These are phyloP conservation scores for Cyaniris semiargus DNA, from an alignment of 2,888 invertebrate species.

Conservation along the genomic window DNA sequence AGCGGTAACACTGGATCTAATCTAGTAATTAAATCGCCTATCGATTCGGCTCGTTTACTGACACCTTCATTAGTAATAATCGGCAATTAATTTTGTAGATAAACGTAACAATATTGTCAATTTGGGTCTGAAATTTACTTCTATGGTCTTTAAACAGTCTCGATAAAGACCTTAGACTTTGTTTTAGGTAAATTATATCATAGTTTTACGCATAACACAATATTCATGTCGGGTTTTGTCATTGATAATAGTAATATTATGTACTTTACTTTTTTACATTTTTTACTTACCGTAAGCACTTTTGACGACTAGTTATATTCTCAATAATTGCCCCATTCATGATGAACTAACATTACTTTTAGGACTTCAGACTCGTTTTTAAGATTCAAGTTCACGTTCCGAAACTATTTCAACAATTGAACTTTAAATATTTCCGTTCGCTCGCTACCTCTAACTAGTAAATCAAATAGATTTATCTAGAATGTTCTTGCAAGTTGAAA, in stretches of 20 bases:
- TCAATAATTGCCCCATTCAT: too few relatives aligned
- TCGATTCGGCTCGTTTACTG: background rate
- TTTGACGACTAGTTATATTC: too few relatives aligned
- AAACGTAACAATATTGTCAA: constrained; percentile 8
- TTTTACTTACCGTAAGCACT: too few relatives aligned
- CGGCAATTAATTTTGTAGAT: constrained; percentile 11
- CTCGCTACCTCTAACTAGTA: constrained; percentile 15
- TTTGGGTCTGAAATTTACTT: background rate
- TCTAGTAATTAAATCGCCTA: constrained; percentile 24
- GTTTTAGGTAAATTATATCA: too few relatives aligned
- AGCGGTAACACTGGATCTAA: background rate
- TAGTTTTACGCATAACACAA: too few relatives aligned
- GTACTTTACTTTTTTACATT: too few relatives aligned
- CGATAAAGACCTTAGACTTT: too few relatives aligned
- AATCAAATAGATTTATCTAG: constrained; percentile 32
- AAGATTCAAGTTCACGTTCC: constrained; percentile 3
- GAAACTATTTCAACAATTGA: constrained; percentile 1
- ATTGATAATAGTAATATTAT: too few relatives aligned
- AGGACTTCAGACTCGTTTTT: background rate
- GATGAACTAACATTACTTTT: background rate
- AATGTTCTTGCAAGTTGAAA: constrained; percentile 35
- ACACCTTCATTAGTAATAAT: constrained; percentile 19
- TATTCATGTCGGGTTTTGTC: too few relatives aligned
- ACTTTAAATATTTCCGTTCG: constrained; percentile 3
- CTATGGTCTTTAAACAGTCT: background rate